Percentiles rank a stretch among this genome's conserved stretches.
Evolutionary conservation across 2,113 vertebrate species (phyloP).

Genomic region (Lethenteron reissneri): DNA sequence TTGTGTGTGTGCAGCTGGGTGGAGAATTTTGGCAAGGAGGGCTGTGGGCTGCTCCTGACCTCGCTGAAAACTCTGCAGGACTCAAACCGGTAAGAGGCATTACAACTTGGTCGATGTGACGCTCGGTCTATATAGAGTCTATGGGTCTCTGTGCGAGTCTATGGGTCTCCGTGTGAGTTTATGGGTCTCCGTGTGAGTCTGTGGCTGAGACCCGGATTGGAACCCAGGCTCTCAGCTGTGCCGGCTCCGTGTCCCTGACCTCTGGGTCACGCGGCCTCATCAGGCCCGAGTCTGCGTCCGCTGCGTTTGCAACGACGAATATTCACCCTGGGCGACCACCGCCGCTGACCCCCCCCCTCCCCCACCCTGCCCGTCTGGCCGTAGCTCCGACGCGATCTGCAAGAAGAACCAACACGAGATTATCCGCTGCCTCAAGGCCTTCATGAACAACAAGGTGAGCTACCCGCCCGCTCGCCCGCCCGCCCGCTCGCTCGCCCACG

Average conservation of each 20-base stretch:
- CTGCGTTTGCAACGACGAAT: neutral
- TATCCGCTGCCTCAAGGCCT: constrained; percentile 93
- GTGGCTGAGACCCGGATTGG: too few species aligned
- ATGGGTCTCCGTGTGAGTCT: too few species aligned
- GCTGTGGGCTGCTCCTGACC: constrained; percentile 71
- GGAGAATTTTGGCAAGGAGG: constrained; percentile 94
- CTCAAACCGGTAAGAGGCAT: constrained; percentile 68
- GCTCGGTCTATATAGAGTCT: too few species aligned
- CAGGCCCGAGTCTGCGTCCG: too few species aligned
- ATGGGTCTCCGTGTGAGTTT: too few species aligned
- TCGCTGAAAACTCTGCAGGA: constrained; percentile 71
- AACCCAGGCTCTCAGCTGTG: too few species aligned
- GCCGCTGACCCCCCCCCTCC: neutral
- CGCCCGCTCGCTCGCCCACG: neutral
- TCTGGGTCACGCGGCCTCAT: too few species aligned
- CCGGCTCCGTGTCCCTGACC: too few species aligned
- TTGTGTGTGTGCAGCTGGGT: constrained; percentile 47
- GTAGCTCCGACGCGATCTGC: constrained; percentile 73
- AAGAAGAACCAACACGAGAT: constrained; percentile 94
- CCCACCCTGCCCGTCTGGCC: constrained; percentile 5
- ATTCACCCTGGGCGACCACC: neutral
- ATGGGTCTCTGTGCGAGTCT: too few species aligned
- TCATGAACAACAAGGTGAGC: constrained; percentile 98
- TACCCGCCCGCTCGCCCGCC: neutral
- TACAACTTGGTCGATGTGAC: too few species aligned